phyloP scores from a whole-genome alignment of 1,140 invertebrate genomes.

The Holcopasites calliopsidis region DNA sequence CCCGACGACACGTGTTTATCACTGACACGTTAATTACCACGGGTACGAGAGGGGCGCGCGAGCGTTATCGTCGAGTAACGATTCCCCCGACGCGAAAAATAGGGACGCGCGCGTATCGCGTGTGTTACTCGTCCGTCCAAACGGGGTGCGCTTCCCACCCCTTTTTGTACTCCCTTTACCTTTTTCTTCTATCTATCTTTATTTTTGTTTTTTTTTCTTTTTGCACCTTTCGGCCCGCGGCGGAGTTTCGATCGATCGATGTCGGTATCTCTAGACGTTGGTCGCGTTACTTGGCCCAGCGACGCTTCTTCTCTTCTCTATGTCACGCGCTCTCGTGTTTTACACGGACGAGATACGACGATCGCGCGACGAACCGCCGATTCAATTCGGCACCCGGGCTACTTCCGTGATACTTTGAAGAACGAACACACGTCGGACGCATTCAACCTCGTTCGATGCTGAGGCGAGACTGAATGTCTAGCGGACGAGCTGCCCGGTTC shows the following conservation, averaged over 20 bases:
- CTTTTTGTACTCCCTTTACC: background rate
- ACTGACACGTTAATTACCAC: constrained; percentile 15
- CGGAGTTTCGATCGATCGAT: constrained; percentile 4
- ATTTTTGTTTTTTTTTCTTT: background rate
- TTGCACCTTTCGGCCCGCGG: background rate
- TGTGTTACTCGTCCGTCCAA: constrained; percentile 3
- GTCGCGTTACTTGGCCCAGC: too few species aligned
- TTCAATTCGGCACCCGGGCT: background rate
- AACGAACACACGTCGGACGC: background rate
- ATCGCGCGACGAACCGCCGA: constrained; percentile 4
- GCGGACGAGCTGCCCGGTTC: constrained; percentile 69
- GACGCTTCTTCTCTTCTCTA: too few species aligned
- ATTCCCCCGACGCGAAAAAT: background rate
- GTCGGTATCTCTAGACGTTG: background rate
- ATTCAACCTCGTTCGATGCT: constrained; percentile 59
- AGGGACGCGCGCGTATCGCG: background rate
- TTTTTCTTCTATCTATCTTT: background rate
- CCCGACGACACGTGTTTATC: constrained; percentile 24
- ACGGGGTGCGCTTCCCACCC: background rate
- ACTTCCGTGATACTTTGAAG: constrained; percentile 27
- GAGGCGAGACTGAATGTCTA: constrained; percentile 78
- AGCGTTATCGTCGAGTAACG: background rate
- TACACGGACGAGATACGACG: background rate
- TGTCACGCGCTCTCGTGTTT: background rate
- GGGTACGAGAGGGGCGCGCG: background rate